Base-by-base conservation (phyloP, 2,888 invertebrate genomes). In the Lacanobia wlatinum region DNA sequence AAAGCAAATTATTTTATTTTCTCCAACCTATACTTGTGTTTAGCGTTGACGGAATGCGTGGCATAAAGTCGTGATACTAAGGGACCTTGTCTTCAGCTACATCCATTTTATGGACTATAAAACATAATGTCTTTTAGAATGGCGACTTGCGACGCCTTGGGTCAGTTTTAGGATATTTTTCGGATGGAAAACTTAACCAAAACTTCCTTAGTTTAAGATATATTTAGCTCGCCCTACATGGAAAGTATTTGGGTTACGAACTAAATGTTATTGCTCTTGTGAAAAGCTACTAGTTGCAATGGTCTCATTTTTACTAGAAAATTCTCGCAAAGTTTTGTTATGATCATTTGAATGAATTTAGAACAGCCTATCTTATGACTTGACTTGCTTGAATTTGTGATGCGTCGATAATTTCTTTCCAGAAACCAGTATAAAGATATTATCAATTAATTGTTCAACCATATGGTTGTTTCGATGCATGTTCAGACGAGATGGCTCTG, bases 121-220 rank as follows among this genome's bases (percentile, higher is more conserved):
- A 91, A 81, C 71, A 82, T 89, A 88, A 91, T 89, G 84, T 84
- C 85, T 88, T 90, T 90, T 84, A 85, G 84, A 89, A 90, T 86
- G 81, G 84, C 82, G 80, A 78, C 77, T 84, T 70, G 77, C 67
- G 75, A 78, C 80, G 75, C 73, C 76, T 83, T 80, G 74, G 85
- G 78, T 86, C 84, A 86, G 72, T 78, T 80, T 84, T 63, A 76
- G 74, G 56, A 70, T 69, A 78, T 86, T 85, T 81, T 84, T 83
- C 12, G 40, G 8, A 2, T 56, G 53, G n/a, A 56, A 82, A 67
- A 65, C 63, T 65, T 34, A 18, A 61, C 23, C 18, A 9, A 48
- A n/a, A 53, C 46, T 40, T 59, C 18, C n/a, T 43, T 12, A 52
- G 12, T 66, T 65, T 12, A 6, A 18, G 12, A 14, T n/a, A 55